These are phyloP conservation scores for Aldabrachelys gigantea DNA, from an alignment of 2,113 vertebrate genomes.

Conservation along the genomic window DNA sequence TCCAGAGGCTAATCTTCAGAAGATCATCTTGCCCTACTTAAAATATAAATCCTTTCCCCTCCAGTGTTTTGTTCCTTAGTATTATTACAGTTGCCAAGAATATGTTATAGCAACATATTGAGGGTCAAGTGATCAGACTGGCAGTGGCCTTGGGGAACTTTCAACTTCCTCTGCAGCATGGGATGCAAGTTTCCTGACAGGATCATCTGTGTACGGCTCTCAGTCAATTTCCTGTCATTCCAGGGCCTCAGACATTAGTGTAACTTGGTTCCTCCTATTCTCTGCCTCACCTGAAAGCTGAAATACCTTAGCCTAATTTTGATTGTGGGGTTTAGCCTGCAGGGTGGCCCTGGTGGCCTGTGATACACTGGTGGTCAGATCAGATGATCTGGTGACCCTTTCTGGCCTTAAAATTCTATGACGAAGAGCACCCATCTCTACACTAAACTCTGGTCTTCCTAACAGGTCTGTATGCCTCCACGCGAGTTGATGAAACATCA, in stretches of 20 bases:
- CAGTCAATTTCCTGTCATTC: neutral
- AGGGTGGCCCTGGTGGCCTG: neutral
- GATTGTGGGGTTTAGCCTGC: no score
- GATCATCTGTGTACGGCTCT: neutral
- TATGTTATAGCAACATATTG: neutral
- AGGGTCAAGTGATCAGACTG: neutral
- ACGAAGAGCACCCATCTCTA: neutral
- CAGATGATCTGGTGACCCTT: neutral
- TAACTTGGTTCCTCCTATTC: neutral
- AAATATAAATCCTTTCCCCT: neutral
- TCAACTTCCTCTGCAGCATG: neutral
- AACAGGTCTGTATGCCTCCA: neutral
- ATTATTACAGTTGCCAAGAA: neutral
- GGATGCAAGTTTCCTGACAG: neutral
- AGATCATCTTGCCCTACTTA: constrained; percentile 57
- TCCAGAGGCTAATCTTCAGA: constrained; percentile 49
- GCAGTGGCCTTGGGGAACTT: neutral
- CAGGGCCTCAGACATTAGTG: neutral
- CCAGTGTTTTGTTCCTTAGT: neutral
- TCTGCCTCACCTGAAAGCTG: neutral
- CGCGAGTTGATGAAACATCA: neutral
- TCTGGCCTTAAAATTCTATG: neutral
- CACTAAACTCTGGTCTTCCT: neutral
- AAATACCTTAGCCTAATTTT: neutral
- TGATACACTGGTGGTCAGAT: neutral